Conservation (phyloP, 2,797 vertebrate species). For the Acrossocheilus wenchowensis region DNA sequence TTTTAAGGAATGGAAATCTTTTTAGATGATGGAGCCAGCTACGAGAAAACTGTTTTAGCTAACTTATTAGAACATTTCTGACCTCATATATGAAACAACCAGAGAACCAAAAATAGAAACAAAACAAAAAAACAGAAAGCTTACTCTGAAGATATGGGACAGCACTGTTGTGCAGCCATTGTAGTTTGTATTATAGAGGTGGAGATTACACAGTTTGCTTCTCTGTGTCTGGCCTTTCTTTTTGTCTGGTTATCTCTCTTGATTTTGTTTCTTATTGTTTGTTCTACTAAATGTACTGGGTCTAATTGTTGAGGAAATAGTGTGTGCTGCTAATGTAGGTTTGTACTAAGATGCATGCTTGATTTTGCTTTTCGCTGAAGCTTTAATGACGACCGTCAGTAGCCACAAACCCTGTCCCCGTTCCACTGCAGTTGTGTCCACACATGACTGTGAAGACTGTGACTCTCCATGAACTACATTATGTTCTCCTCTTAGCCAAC, state of each 20-base stretch:
- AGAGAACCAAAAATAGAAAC: conserved; percentile 84
- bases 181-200: conserved; percentile 87
- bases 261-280: conserved; percentile 69
- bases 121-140: conserved; percentile 52
- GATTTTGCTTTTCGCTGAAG: conserved; percentile 86
- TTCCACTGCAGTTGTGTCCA: conserved; percentile 59
- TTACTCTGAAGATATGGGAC: conserved; percentile 66
- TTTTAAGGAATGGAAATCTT: conserved; percentile 88
- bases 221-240: conserved; percentile 76
- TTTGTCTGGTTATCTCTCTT: conserved; percentile 71
- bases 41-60: conserved; percentile 92
- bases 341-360: conserved; percentile 89
- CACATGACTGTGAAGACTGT: conserved; percentile 79
- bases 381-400: conserved; percentile 90
- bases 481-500: conserved; percentile 80
- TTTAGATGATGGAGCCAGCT: conserved; percentile 86
- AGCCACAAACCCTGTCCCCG: conserved; percentile 75
- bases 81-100: conserved; percentile 80
- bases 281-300: conserved; percentile 72
- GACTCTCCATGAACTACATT: conserved; percentile 77
- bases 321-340: conserved; percentile 93
- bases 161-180: conserved; percentile 80
- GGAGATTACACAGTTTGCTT: conserved; percentile 78
- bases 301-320: conserved; percentile 90
- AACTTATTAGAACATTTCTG: conserved; percentile 93